Percentiles rank a stretch among this genome's conserved stretches.
Evolutionary conservation across 2,888 invertebrate species (phyloP).

Genomic region (Argyresthia goedartella): DNA sequence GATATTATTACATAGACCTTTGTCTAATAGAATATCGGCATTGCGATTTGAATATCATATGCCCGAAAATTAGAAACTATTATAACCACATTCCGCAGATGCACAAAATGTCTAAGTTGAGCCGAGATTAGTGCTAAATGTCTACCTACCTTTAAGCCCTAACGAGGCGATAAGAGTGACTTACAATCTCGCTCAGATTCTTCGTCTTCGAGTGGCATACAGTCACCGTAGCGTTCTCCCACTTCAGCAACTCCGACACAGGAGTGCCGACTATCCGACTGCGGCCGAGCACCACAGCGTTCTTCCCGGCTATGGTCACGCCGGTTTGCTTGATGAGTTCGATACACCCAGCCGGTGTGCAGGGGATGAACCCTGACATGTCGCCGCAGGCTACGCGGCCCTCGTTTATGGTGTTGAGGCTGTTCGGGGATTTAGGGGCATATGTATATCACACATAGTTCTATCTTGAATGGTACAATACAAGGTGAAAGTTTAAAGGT

Average conservation of each 20-base stretch:
- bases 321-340: slow-evolving; percentile 90
- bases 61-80: too few relatives aligned
- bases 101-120: too few relatives aligned
- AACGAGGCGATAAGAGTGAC: slow-evolving; percentile 15
- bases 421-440: slow-evolving; percentile 22
- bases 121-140: too few relatives aligned
- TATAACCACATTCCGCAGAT: too few relatives aligned
- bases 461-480: too few relatives aligned
- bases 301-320: slow-evolving; percentile 81
- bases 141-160: too few relatives aligned
- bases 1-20: too few relatives aligned
- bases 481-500: too few relatives aligned
- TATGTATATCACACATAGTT: too few relatives aligned
- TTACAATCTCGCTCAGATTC: slow-evolving; percentile 81
- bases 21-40: too few relatives aligned
- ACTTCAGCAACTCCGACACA: slow-evolving; percentile 92
- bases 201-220: slow-evolving; percentile 96
- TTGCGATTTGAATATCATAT: too few relatives aligned
- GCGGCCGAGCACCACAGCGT: slow-evolving; percentile 94
- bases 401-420: slow-evolving; percentile 93
- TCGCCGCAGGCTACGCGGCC: slow-evolving; percentile 93
- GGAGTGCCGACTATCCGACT: slow-evolving; percentile 99
- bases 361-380: slow-evolving; percentile 90
- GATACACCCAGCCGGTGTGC: slow-evolving; percentile 96
- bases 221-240: slow-evolving; percentile 97